Evolutionary conservation across 1,140 invertebrate genomes (phyloP), one percentile per base, ranked within the genome.

Genomic region (Drosophila bocki): DNA sequence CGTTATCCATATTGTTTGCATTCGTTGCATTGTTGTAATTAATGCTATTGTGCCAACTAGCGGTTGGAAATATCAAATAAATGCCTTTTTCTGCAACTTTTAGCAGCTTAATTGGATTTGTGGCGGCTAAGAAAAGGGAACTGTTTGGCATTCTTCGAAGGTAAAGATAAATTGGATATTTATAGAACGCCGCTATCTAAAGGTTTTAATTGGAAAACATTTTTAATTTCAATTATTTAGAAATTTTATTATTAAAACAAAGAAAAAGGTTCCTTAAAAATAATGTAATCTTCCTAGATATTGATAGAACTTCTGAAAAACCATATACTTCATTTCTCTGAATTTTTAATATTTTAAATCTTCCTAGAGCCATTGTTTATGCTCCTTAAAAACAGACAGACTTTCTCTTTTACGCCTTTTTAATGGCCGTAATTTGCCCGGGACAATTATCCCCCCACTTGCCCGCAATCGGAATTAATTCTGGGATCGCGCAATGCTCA

Each of bases 1-100:
- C 57, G 54, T 81, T 79, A 84, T 91, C 82, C 78, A 88, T 88
- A 88, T 88, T 90, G 81, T 86, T 83, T 74, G 61, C 65, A 47
- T 72, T 82, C 50, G 45, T 42, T 62, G 42, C 53, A 37, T 35
- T 35, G 19, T 19, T 67, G 67, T 80, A 71, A 61, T 81, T 85
- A 48, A 42, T 32, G 68, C 65, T 62, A 39, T 44, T 65, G 54
- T 71, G 41, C 50, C 48, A 50, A 64, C 76, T 48, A 44, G 35
- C 63, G 58, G 45, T 15, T 53, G 45, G 3, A 60, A 68, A 86
- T 82, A 71, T 85, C 60, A 65, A 85, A 85, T 77, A 80, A 65
- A 74, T 65, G 45, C 78, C 68, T 51, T 56, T 74, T 74, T 51
- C 45, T 72, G 45, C 19, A 51, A 39, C 68, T 50, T 72, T 72